A percentile compares a stretch with the other conserved stretches of the same genome.
Evolutionary conservation across 2,888 invertebrate genomes (phyloP).

Genomic region (Macrosoma leucophasiata): DNA sequence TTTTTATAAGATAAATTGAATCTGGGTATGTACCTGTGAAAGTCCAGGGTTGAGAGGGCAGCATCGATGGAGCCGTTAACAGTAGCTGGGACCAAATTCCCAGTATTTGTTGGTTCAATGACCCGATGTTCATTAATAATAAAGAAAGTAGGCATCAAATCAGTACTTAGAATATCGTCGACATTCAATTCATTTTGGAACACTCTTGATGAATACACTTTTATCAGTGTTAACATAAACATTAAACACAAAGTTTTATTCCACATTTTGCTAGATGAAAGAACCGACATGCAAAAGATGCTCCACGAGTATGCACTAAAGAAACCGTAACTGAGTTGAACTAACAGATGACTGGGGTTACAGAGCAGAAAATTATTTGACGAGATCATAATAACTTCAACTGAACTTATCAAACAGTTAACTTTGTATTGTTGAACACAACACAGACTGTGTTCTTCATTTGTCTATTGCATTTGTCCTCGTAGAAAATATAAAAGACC

Average conservation of each 20-base stretch:
- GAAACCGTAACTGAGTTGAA: conserved; percentile 22
- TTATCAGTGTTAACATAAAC: background rate
- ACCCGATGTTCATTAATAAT: conserved; percentile 60
- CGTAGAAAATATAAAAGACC: background rate
- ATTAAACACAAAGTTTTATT: conserved; percentile 20
- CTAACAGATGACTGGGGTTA: conserved; percentile 51
- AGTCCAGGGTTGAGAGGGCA: conserved; percentile 79
- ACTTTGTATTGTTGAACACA: conserved; percentile 12
- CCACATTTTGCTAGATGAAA: conserved; percentile 8
- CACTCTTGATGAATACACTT: conserved; percentile 29
- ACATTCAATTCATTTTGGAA: conserved; percentile 66
- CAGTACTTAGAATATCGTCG: conserved; percentile 81
- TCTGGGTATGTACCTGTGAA: conserved; percentile 83
- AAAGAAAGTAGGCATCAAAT: conserved; percentile 81
- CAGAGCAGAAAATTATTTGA: conserved; percentile 59
- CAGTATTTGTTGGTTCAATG: conserved; percentile 25
- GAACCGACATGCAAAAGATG: conserved; percentile 1
- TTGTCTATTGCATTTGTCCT: background rate
- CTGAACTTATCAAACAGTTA: conserved; percentile 40
- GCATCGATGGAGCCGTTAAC: conserved; percentile 77
- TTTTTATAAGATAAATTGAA: too few species aligned
- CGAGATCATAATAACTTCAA: conserved; percentile 40
- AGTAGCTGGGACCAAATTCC: conserved; percentile 32
- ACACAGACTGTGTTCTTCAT: background rate
- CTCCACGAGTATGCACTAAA: conserved; percentile 5